phyloP scores from a whole-genome alignment of 2,113 vertebrate species.

The Irena cyanogastra region DNA sequence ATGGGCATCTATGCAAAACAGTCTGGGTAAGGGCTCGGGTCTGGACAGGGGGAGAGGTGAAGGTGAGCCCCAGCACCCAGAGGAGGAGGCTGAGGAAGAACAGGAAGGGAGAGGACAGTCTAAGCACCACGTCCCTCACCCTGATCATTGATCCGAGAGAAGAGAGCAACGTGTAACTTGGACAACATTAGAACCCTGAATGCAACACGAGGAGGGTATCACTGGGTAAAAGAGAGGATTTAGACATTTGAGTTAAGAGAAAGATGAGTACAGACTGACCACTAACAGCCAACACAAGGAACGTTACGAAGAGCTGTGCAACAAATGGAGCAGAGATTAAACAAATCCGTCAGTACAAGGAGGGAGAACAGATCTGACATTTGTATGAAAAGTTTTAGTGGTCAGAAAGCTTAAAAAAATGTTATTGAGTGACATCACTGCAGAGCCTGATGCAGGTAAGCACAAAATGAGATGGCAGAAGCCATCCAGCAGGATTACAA shows the following conservation, averaged over 20 bases:
- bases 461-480: neutral
- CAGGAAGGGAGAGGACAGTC: neutral
- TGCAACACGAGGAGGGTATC: rapidly evolving
- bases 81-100: neutral
- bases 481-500: neutral
- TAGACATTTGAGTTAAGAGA: neutral
- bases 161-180: neutral
- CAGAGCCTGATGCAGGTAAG: neutral
- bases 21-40: neutral
- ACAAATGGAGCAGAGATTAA: neutral
- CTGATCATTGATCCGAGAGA: neutral
- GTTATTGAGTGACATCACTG: neutral
- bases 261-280: neutral
- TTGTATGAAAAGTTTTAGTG: neutral
- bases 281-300: neutral
- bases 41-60: neutral
- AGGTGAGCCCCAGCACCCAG: neutral
- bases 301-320: neutral
- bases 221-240: neutral
- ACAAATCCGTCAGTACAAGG: neutral
- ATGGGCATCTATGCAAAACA: neutral
- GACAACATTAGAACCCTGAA: neutral
- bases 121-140: rapidly evolving
- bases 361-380: neutral
- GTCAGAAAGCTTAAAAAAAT: neutral